A percentile compares a stretch with the other conserved stretches of the same genome.
phyloP scores from a whole-genome alignment of 2,113 vertebrate species.

The Neolamprologus modestus region DNA sequence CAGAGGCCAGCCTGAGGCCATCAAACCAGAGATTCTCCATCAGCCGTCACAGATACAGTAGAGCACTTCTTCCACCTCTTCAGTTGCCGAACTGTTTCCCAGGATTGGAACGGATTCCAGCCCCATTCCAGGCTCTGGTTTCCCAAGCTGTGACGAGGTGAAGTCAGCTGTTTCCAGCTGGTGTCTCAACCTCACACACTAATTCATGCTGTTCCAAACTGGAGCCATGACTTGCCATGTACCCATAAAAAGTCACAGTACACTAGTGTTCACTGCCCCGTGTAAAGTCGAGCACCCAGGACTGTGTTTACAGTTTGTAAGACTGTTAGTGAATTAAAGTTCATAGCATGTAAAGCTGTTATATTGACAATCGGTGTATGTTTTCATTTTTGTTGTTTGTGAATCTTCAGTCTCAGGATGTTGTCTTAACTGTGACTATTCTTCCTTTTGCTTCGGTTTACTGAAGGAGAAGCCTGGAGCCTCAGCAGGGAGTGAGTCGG shows the following conservation, averaged over 20 bases:
- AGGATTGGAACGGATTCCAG: neutral
- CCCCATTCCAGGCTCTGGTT: accelerated
- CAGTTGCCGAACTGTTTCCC: neutral
- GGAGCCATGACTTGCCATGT: neutral
- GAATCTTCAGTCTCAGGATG: neutral
- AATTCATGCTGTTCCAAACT: neutral
- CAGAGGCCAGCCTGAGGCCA: neutral
- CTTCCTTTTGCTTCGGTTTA: neutral
- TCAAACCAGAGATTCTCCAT: neutral
- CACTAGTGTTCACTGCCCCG: neutral
- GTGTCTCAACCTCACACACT: neutral
- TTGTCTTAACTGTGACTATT: neutral
- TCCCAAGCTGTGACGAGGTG: neutral
- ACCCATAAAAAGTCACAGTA: neutral
- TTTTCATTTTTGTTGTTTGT: neutral
- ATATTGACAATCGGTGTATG: neutral
- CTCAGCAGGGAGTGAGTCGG: conserved; percentile 75
- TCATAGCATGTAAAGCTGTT: neutral
- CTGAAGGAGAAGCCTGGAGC: conserved; percentile 74
- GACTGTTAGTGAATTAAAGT: neutral
- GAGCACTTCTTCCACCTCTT: neutral
- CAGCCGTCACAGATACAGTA: neutral
- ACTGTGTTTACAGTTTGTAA: neutral
- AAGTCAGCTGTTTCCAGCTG: neutral
- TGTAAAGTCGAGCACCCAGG: neutral